Conservation (phyloP, 1,140 invertebrate genomes). For the Thrips palmi region DNA sequence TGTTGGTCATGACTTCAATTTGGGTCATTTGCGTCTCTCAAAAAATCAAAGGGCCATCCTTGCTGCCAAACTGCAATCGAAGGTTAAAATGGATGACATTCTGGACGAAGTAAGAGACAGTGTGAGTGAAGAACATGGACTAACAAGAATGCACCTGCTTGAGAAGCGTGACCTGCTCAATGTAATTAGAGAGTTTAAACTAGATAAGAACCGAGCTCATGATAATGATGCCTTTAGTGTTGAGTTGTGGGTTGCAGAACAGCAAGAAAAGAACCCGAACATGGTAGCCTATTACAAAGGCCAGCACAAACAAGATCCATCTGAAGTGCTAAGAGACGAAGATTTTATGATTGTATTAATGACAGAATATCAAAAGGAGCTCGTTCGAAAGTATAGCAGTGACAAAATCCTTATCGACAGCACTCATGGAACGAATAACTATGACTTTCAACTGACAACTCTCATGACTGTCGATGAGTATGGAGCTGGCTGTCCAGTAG, state of each 20-base stretch:
- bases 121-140: too few species aligned
- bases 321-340: not conserved
- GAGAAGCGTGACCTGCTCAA: too few species aligned
- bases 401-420: slow-evolving; percentile 3
- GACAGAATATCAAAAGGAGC: slow-evolving; percentile 7
- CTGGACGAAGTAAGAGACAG: too few species aligned
- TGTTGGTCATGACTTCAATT: too few species aligned
- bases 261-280: not conserved
- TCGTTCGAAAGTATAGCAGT: slow-evolving; percentile 4
- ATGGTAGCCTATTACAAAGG: slow-evolving; percentile 2
- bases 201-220: too few species aligned
- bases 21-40: too few species aligned
- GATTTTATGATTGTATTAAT: slow-evolving; percentile 10
- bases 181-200: too few species aligned
- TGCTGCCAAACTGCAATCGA: too few species aligned
- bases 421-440: slow-evolving; percentile 1
- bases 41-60: too few species aligned
- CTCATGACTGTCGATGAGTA: slow-evolving; percentile 2
- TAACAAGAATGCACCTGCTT: too few species aligned
- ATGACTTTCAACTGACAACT: slow-evolving; percentile 5
- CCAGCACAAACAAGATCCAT: slow-evolving; percentile 2
- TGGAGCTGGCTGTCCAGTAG: slow-evolving; percentile 4
- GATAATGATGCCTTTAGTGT: slow-evolving; percentile 5
- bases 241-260: not conserved
- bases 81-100: too few species aligned